phyloP scores from a whole-genome alignment of 2,888 invertebrate genomes.

The Trisateles emortualis region DNA sequence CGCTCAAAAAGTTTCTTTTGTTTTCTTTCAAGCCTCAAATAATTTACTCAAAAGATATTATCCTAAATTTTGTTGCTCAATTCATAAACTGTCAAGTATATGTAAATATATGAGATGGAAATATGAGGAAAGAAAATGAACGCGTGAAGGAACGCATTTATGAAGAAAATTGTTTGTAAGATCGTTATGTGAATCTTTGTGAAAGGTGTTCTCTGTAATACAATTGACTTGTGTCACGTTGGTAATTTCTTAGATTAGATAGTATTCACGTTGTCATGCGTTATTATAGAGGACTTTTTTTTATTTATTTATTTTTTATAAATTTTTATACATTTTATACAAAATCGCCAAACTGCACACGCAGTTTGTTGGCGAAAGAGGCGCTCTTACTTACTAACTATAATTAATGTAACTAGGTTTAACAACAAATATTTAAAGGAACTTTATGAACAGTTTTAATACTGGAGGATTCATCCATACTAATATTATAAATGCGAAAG shows the following conservation, averaged over 20 bases:
- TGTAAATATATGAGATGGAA: slow-evolving; percentile 13
- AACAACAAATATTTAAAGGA: too few relatives aligned
- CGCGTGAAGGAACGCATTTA: slow-evolving; percentile 5
- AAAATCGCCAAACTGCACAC: too few relatives aligned
- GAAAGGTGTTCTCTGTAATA: slow-evolving; percentile 4
- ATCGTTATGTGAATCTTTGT: slow-evolving; percentile 8
- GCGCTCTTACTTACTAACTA: too few relatives aligned
- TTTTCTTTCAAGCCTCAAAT: background rate
- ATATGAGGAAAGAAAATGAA: slow-evolving; percentile 13
- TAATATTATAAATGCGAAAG: too few relatives aligned
- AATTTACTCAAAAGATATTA: slow-evolving; percentile 3
- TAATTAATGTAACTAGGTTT: too few relatives aligned
- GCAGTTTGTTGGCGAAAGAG: too few relatives aligned
- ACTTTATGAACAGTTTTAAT: too few relatives aligned
- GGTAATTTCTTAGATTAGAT: background rate
- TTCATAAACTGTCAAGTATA: slow-evolving; percentile 15
- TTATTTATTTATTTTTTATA: too few relatives aligned
- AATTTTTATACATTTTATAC: too few relatives aligned
- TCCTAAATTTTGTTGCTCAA: slow-evolving; percentile 4
- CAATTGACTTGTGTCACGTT: background rate
- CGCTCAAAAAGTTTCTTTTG: slow-evolving; percentile 1
- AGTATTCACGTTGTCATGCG: too few relatives aligned
- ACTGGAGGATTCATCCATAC: too few relatives aligned
- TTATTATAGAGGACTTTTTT: too few relatives aligned
- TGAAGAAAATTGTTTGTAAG: slow-evolving; percentile 14